Evolutionary conservation across 1,140 invertebrate genomes (phyloP).

Genomic region (Planococcus citri): DNA sequence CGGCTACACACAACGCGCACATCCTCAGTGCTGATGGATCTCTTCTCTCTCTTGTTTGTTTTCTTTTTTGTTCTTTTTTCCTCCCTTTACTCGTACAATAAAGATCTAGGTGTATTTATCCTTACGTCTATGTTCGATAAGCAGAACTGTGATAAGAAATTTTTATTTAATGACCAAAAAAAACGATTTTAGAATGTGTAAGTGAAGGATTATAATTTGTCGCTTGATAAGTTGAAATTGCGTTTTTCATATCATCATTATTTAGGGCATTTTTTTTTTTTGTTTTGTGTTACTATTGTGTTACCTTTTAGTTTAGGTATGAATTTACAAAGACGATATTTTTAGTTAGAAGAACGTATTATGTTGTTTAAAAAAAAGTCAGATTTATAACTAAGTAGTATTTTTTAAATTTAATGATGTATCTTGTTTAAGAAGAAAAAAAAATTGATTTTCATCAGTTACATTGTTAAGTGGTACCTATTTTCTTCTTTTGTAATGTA

Average conservation of each 20-base stretch:
- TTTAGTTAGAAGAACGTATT: too few relatives aligned
- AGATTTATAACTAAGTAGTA: too few relatives aligned
- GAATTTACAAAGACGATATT: too few relatives aligned
- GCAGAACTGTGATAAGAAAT: conserved; percentile 1
- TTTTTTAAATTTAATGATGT: too few relatives aligned
- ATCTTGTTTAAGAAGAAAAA: too few relatives aligned
- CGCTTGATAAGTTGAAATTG: not conserved
- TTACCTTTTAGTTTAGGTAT: not conserved
- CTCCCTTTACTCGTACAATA: not conserved
- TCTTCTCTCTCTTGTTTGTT: too few relatives aligned
- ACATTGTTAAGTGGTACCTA: too few relatives aligned
- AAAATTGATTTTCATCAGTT: too few relatives aligned
- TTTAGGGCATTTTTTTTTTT: not conserved
- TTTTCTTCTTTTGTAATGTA: too few relatives aligned
- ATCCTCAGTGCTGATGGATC: not conserved
- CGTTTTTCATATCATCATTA: not conserved
- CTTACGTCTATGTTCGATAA: not conserved
- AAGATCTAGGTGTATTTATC: not conserved
- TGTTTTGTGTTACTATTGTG: not conserved
- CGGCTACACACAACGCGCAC: not conserved
- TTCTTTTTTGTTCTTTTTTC: not conserved
- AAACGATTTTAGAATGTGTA: not conserved
- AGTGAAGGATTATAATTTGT: too few relatives aligned
- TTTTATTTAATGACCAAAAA: not conserved
- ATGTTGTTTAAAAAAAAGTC: too few relatives aligned